phyloP scores from a whole-genome alignment of 2,797 vertebrate species.

The Oreonectes daqikongensis region DNA sequence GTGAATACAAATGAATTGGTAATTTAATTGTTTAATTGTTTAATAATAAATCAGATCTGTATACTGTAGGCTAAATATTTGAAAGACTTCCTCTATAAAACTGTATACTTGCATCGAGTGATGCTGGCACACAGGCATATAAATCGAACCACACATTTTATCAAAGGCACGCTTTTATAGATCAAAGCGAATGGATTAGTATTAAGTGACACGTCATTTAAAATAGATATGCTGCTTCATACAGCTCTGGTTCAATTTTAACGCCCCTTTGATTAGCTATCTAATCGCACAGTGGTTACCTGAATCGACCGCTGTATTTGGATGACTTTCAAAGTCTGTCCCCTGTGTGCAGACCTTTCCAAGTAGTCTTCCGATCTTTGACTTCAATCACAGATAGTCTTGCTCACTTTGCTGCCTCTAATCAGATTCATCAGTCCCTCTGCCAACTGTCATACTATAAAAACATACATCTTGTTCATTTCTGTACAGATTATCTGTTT shows the following conservation, averaged over 20 bases:
- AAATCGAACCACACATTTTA: not conserved
- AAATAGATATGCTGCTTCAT: constrained; percentile 10
- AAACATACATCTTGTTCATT: not conserved
- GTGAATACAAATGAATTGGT: too few relatives aligned
- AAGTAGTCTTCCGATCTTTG: constrained; percentile 11
- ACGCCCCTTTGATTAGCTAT: not conserved
- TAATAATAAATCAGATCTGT: too few relatives aligned
- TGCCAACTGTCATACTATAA: constrained; percentile 17
- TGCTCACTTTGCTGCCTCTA: constrained; percentile 10
- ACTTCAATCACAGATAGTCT: not conserved
- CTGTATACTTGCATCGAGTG: not conserved
- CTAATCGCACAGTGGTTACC: not conserved
- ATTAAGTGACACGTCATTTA: constrained; percentile 1
- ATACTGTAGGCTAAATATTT: not conserved
- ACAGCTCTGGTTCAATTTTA: constrained; percentile 19
- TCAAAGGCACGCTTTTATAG: constrained; percentile 3
- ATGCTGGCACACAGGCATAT: not conserved
- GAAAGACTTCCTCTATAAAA: not conserved
- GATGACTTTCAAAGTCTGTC: constrained; percentile 38
- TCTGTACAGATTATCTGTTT: not conserved
- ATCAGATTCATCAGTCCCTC: constrained; percentile 17
- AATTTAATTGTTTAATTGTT: too few relatives aligned
- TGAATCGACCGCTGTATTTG: constrained; percentile 20
- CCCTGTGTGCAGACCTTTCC: constrained; percentile 7
- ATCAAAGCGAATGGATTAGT: constrained; percentile 17